Evolutionary conservation across 2,113 vertebrate species (phyloP), one percentile per base, ranked within the genome.

Genomic region (Dasyurus viverrinus): DNA sequence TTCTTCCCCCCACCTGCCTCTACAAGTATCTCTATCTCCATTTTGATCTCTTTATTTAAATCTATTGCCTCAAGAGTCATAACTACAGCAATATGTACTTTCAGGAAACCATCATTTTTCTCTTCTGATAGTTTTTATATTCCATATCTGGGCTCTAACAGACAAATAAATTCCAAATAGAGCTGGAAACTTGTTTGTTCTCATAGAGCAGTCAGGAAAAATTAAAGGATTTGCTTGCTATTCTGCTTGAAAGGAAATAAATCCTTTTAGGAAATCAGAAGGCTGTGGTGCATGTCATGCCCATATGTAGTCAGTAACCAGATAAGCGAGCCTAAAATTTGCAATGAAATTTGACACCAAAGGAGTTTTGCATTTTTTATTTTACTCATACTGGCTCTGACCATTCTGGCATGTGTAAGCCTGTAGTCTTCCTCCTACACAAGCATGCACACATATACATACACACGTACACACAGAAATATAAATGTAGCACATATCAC

Each of bases 181-280:
- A 92, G 10, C n/a, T 95, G 53, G 55, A 95, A 53, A 22, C 22
- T 89, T 68, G 0, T 91, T 68, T 96, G 93, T 36, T 76, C n/a
- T 27, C 14, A 92, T 46, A 95, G 91, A 93, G 90, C 89, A 46
- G 90, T 97, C 90, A 93, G 47, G 95, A 89, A 60, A 94, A 52
- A 93, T 36, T 89, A 89, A 92, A 2, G 27, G 53, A 10, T 90
- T 93, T 48, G 92, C 53, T 19, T 60, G 42, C 12, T 91, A 54
- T 92, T 90, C 94, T 92, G 22, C 42, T 27, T 94, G 53, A 91
- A 93, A 93, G 54, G 46, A 47, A 57, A 93, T 26, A 53, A 24
- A 1, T 76, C 55, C 47, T 93, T 92, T 55, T 60, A 68, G 76
- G 76, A 76, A 95, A 90, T 48, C 22, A 93, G n/a, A 94, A 95